Evolutionary conservation across 2,797 vertebrate genomes (phyloP).

Genomic region (Crypturellus tataupa): DNA sequence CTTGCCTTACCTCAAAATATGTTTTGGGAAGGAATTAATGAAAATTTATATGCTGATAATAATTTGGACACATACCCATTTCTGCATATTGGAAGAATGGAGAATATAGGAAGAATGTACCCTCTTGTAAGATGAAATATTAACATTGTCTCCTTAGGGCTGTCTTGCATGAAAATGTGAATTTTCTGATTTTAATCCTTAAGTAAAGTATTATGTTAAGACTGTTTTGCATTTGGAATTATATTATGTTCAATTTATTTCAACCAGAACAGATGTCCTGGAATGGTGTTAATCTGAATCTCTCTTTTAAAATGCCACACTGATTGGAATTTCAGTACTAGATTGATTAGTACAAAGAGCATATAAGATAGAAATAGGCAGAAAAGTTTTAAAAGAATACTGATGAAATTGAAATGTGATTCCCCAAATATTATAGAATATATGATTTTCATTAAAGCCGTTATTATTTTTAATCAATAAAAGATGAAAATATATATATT

Average conservation of each 20-base stretch:
- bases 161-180: not conserved
- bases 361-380: not conserved
- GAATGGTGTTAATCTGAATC: constrained; percentile 27
- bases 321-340: constrained; percentile 33
- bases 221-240: constrained; percentile 34
- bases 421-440: not conserved
- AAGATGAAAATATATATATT: not conserved
- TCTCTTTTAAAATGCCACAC: constrained; percentile 18
- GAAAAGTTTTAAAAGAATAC: not conserved
- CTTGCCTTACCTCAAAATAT: not conserved
- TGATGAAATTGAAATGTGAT: not conserved
- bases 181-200: constrained; percentile 55
- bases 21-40: not conserved
- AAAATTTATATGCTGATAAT: not conserved
- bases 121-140: not conserved
- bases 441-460: not conserved
- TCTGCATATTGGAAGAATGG: not conserved
- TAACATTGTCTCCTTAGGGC: not conserved
- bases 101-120: not conserved
- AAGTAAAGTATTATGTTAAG: constrained; percentile 25
- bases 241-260: constrained; percentile 39
- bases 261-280: constrained; percentile 37
- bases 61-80: not conserved
- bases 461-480: not conserved
- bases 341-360: constrained; percentile 3